phyloP scores from a whole-genome alignment of 2,888 invertebrate species.

The Autographa gamma region DNA sequence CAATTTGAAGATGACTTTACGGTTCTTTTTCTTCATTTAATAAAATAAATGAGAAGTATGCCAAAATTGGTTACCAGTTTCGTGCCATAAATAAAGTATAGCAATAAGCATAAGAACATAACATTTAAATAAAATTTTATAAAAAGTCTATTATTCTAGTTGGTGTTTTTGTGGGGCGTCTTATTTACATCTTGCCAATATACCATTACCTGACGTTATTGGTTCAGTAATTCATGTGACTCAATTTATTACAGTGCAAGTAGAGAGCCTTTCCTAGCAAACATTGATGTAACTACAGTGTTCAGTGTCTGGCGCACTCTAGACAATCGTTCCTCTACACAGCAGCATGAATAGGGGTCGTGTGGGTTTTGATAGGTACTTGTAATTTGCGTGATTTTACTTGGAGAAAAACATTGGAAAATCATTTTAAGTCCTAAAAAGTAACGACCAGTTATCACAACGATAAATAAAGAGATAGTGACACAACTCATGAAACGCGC shows the following conservation, averaged over 20 bases:
- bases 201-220: background rate
- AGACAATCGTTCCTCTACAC: background rate
- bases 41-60: background rate
- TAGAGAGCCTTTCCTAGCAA: background rate
- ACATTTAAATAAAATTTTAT: too few relatives aligned
- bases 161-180: background rate
- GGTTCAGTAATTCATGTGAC: background rate
- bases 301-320: background rate
- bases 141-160: too few relatives aligned
- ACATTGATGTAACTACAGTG: background rate
- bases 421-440: too few relatives aligned
- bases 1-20: constrained; percentile 4
- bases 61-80: background rate
- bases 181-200: constrained; percentile 1
- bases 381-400: background rate
- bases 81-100: too few relatives aligned
- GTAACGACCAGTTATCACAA: background rate
- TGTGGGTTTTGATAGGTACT: background rate
- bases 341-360: background rate
- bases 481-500: background rate
- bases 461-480: background rate
- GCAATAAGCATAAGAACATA: too few relatives aligned
- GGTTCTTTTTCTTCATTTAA: constrained; percentile 22
- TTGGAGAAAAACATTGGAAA: too few relatives aligned
- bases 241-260: background rate